A percentile compares a stretch with the other conserved stretches of the same genome.
Evolutionary conservation across 1,140 invertebrate species (phyloP).

Genomic region (Sarcophaga peregrina): DNA sequence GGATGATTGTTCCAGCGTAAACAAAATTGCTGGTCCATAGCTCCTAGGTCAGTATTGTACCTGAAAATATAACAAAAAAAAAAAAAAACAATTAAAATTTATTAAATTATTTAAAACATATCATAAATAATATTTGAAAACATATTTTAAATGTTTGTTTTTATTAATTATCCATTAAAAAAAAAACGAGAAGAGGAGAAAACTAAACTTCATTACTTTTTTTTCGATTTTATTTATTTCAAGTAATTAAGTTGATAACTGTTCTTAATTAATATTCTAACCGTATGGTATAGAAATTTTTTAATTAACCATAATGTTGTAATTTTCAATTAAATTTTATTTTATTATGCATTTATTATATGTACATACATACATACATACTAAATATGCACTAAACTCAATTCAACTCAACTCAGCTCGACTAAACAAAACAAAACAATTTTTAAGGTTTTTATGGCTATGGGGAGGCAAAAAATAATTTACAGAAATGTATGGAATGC

Average conservation of each 20-base stretch:
- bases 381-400: background rate
- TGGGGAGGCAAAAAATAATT: too few species aligned
- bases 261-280: constrained; percentile 20
- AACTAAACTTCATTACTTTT: too few species aligned
- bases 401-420: too few species aligned
- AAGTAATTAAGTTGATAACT: constrained; percentile 4
- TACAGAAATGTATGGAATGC: too few species aligned
- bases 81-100: background rate
- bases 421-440: too few species aligned
- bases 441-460: too few species aligned
- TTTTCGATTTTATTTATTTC: background rate
- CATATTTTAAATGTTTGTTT: too few species aligned
- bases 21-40: constrained; percentile 94
- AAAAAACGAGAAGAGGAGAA: too few species aligned
- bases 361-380: background rate
- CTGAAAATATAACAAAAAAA: constrained; percentile 47
- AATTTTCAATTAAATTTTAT: constrained; percentile 11
- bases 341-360: background rate
- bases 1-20: constrained; percentile 95
- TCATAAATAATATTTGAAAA: too few species aligned
- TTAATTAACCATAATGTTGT: constrained; percentile 13
- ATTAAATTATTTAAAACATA: too few species aligned
- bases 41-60: constrained; percentile 68
- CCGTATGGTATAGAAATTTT: background rate
- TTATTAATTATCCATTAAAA: too few species aligned